These are phyloP conservation scores for Cyclura pinguis DNA, from an alignment of 2,797 vertebrate species.

Conservation along the genomic window DNA sequence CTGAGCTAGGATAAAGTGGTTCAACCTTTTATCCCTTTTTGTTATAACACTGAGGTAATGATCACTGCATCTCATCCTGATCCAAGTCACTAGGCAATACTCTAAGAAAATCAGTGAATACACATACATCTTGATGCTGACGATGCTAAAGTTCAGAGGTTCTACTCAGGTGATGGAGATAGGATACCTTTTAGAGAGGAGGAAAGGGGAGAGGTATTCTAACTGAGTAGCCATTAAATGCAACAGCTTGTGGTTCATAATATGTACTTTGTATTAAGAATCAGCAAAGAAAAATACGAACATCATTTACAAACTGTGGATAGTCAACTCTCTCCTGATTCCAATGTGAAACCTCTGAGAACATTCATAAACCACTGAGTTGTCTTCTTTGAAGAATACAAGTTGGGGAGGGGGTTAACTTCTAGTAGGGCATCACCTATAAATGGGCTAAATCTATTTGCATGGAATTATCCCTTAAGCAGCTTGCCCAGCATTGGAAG, in stretches of 20 bases:
- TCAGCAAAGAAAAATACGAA: background rate
- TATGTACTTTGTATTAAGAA: background rate
- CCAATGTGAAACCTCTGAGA: background rate
- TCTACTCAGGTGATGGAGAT: background rate
- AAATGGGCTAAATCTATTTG: conserved; percentile 18
- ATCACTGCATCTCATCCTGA: background rate
- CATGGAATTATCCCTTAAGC: background rate
- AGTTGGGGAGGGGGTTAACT: background rate
- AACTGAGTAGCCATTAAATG: background rate
- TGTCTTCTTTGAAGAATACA: background rate
- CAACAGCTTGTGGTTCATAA: background rate
- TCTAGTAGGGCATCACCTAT: background rate
- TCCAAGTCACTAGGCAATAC: background rate
- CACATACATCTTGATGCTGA: background rate
- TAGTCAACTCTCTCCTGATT: background rate
- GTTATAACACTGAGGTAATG: too few relatives aligned
- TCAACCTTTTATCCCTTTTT: background rate
- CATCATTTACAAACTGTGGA: background rate
- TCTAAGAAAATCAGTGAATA: background rate
- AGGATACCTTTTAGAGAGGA: background rate
- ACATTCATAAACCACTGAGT: background rate
- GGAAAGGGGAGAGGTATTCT: background rate
- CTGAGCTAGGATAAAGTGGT: background rate
- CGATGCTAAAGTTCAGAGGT: background rate
- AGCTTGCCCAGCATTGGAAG: conserved; percentile 15